phyloP scores from a whole-genome alignment of 2,888 invertebrate genomes.

The Thalpophila matura region DNA sequence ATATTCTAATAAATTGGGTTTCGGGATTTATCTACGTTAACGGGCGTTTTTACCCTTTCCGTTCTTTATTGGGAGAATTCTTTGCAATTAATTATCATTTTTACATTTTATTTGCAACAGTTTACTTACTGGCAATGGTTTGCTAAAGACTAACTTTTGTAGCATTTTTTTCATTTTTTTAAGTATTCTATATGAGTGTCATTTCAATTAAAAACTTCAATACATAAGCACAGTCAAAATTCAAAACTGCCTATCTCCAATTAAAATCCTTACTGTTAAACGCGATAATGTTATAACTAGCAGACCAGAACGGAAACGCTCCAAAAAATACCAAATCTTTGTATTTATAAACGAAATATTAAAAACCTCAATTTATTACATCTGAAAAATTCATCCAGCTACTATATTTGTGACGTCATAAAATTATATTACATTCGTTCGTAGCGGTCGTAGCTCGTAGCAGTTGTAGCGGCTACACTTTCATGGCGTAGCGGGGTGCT shows the following conservation, averaged over 20 bases:
- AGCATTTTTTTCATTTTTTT: background rate
- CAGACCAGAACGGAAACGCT: background rate
- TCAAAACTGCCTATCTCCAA: too few relatives aligned
- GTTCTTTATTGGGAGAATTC: constrained; percentile 28
- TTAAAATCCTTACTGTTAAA: too few relatives aligned
- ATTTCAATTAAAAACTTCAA: too few relatives aligned
- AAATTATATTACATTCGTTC: constrained; percentile 65
- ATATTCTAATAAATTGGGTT: constrained; percentile 75
- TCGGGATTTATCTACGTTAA: constrained; percentile 60
- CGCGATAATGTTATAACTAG: background rate
- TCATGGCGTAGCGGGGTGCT: constrained; percentile 65
- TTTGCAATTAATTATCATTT: constrained; percentile 38
- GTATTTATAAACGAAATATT: constrained; percentile 45
- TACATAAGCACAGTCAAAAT: too few relatives aligned
- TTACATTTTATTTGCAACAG: constrained; percentile 31
- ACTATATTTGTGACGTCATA: constrained; percentile 64
- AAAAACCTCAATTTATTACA: constrained; percentile 52
- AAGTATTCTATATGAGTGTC: background rate
- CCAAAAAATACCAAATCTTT: background rate
- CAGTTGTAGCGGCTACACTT: constrained; percentile 68
- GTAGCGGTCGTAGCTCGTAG: constrained; percentile 65
- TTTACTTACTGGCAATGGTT: background rate
- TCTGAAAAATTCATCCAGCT: constrained; percentile 60
- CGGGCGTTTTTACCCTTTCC: constrained; percentile 44
- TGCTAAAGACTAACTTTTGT: too few relatives aligned